Evolutionary conservation across 2,888 invertebrate species (phyloP), one percentile per base, ranked within the genome.

Genomic region (Dasypolia templi): DNA sequence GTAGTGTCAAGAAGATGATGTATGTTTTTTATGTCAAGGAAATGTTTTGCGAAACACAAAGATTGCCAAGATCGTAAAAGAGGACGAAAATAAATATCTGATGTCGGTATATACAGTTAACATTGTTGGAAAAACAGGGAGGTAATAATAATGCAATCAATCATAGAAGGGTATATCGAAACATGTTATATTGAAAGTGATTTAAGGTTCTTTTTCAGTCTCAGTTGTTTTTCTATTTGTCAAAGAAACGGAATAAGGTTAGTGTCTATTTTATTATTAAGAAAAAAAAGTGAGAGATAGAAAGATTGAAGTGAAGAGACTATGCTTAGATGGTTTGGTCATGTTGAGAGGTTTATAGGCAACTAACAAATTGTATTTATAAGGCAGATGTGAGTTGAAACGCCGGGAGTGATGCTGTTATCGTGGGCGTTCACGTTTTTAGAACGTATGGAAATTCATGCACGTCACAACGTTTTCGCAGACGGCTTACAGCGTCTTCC

Each of bases 11-110:
- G 17, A 51, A 22, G 26, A 58, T 58, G 26, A 35, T 49, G 32
- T 49, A 51, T 29, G 32, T 56, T 49, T 73, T 55, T 63, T 63
- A 56, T 56, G 17, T 58, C 19, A 64, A 59, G 49, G 56, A 76
- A 66, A 66, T 66, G 29, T 53, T 56, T 74, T 39, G 67, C 44
- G n/a, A 49, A 64, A 71, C 55, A 32, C 29, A 63, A 55, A 63
- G n/a, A 44, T 72, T 71, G 65, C 44, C 44, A 44, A 72, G 49
- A 66, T 56, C 65, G 26, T 49, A 72, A 72, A 79, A 79, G 14
- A n/a, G 69, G 51, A 71, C 35, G 22, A 42, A 73, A 73, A 49
- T 58, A 70, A 64, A 77, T 67, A 26, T 61, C 67, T 32, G 39
- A 39, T 49, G 39, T 39, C 12, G 49, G 42, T 49, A 68, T 56